Evolutionary conservation across 2,888 invertebrate genomes (phyloP).

Genomic region (Xylocampa areola): DNA sequence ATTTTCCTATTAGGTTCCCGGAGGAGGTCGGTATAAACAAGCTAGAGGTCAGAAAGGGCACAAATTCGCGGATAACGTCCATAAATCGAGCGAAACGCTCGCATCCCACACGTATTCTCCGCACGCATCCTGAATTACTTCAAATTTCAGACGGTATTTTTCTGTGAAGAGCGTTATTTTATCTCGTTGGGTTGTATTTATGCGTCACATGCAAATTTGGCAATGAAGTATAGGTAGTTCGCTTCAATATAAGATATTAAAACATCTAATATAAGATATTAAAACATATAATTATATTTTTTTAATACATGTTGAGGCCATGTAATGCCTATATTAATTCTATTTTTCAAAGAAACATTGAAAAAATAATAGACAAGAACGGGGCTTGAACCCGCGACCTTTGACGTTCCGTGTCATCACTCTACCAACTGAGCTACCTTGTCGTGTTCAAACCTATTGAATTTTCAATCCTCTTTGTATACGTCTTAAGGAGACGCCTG

Average conservation of each 20-base stretch:
- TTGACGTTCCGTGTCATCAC: no score
- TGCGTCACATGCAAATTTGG: constrained; percentile 38
- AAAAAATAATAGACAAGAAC: no score
- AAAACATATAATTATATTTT: no score
- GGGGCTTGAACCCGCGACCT: no score
- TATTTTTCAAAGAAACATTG: no score
- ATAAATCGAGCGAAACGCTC: constrained; percentile 67
- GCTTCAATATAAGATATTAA: not conserved
- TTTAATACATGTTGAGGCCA: no score
- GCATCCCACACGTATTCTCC: constrained; percentile 59
- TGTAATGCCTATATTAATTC: no score
- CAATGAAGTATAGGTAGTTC: constrained; percentile 14
- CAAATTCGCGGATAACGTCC: constrained; percentile 63
- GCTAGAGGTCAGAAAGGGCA: constrained; percentile 51
- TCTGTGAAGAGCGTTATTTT: constrained; percentile 56
- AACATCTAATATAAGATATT: no score
- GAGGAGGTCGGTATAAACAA: constrained; percentile 61
- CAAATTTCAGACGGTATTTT: constrained; percentile 64
- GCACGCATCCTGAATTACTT: constrained; percentile 67
- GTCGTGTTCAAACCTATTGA: no score
- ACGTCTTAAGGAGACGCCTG: no score
- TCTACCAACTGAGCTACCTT: no score
- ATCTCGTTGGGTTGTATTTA: constrained; percentile 55
- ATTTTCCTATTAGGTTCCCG: constrained; percentile 21
- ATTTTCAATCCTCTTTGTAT: no score